A percentile compares a stretch with the other conserved stretches of the same genome.
These are phyloP conservation scores for Channallabes apus DNA, from an alignment of 2,797 vertebrate species.

Conservation along the genomic window DNA sequence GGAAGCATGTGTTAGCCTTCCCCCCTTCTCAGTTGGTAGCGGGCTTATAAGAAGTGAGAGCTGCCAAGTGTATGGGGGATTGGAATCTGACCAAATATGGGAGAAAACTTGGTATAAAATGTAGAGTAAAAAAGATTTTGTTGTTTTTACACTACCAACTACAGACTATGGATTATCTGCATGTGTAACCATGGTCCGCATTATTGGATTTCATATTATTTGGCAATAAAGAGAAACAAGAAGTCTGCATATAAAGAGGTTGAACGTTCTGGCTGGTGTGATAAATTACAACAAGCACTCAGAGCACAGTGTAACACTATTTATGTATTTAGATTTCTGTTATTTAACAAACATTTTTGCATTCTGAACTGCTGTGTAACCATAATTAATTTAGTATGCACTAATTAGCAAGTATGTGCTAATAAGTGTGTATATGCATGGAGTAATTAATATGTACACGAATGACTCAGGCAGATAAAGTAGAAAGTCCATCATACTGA, in stretches of 20 bases:
- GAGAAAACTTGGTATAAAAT: neutral
- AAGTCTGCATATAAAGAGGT: neutral
- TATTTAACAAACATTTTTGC: too few species aligned
- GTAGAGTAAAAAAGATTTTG: neutral
- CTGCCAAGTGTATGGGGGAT: neutral
- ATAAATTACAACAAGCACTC: neutral
- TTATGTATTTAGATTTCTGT: neutral
- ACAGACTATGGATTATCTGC: neutral
- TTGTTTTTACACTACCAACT: neutral
- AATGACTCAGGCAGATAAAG: neutral
- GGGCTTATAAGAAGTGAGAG: neutral
- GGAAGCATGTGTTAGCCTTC: neutral
- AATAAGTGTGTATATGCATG: neutral
- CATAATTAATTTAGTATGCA: neutral
- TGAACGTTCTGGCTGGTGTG: neutral
- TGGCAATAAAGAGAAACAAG: neutral
- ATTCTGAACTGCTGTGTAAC: neutral
- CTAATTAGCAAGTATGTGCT: neutral
- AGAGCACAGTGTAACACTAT: neutral
- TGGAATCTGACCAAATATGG: neutral
- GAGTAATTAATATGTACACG: neutral
- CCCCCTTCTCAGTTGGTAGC: neutral
- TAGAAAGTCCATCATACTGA: neutral
- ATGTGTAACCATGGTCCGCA: neutral
- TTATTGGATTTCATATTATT: neutral